Evolutionary conservation across 2,888 invertebrate species (phyloP), one percentile per base, ranked within the genome.

Genomic region (Metalampra italica): DNA sequence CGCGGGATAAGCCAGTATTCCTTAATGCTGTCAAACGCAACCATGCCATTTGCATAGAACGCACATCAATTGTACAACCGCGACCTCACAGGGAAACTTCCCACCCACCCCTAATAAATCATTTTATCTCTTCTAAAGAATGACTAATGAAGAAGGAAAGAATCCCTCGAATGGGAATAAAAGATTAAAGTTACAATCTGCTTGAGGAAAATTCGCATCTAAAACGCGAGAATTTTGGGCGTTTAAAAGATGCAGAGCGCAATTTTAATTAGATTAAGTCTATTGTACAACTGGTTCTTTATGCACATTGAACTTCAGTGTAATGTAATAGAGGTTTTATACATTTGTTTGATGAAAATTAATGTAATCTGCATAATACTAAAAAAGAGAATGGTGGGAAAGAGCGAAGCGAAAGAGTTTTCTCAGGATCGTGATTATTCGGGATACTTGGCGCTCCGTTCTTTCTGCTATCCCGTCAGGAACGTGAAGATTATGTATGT

Each of bases 91-190:
- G 67, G 73, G 74, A 72, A 57, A 60, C 64, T 51, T 56, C 59
- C 39, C 59, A 57, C 63, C 60, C 56, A 50, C 57, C 59, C 49
- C 55, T 75, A 77, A 81, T 82, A 81, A 81, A 82, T 82, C 78
- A 81, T 78, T 75, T 78, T 81, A 82, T 79, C 76, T 81, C 63
- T 64, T 64, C 70, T 68, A 74, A 75, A 71, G 78, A 76, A 80
- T 81, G 78, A 81, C 78, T 78, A 80, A 81, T 80, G 78, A 79
- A 75, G 75, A 73, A 66, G 62, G 66, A 65, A 68, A 61, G 61
- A 66, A 70, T 59, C 65, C 61, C 58, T 55, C 68, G 71, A 70
- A 71, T 63, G 66, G 65, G 69, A 76, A 73, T 71, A 76, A 75
- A 77, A 78, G 72, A 76, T 77, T 75, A 75, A 73, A 74, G 71